phyloP scores from a whole-genome alignment of 2,888 invertebrate species.

The Yponomeuta plumbellus region DNA sequence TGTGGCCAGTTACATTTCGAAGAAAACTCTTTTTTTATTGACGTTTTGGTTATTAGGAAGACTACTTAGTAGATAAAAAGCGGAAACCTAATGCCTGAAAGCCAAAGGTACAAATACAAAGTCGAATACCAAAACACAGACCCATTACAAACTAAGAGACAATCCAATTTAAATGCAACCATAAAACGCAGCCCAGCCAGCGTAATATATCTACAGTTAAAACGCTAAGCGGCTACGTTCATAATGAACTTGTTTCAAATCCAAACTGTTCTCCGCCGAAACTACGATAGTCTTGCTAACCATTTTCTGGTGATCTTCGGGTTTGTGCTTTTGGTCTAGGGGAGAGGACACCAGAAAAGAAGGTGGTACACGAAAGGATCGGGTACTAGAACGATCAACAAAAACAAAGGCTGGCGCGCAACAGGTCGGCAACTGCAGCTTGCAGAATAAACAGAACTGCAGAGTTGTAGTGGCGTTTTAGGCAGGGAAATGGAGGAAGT shows the following conservation, averaged over 20 bases:
- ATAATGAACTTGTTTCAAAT: slow-evolving; percentile 33
- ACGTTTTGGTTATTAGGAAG: no score
- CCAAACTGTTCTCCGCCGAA: slow-evolving; percentile 25
- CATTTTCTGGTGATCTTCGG: neutral
- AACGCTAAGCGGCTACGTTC: slow-evolving; percentile 21
- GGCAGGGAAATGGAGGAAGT: neutral
- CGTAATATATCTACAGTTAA: slow-evolving; percentile 12
- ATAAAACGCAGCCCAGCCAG: neutral
- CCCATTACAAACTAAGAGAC: slow-evolving; percentile 3
- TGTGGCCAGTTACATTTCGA: no score
- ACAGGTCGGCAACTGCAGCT: slow-evolving; percentile 39
- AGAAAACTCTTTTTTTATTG: no score
- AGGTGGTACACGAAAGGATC: no score
- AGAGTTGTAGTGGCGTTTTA: neutral
- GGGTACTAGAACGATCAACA: slow-evolving; percentile 46
- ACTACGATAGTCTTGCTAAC: neutral
- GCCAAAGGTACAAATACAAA: neutral
- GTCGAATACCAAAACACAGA: neutral
- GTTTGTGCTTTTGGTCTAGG: neutral
- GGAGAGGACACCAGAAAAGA: neutral
- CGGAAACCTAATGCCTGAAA: no score
- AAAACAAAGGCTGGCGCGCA: slow-evolving; percentile 55
- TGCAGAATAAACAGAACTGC: slow-evolving; percentile 4
- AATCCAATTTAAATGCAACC: slow-evolving; percentile 1
- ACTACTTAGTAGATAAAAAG: no score